Evolutionary conservation across 1,140 invertebrate species (phyloP), one percentile per base, ranked within the genome.

Genomic region (Drosophila albomicans): DNA sequence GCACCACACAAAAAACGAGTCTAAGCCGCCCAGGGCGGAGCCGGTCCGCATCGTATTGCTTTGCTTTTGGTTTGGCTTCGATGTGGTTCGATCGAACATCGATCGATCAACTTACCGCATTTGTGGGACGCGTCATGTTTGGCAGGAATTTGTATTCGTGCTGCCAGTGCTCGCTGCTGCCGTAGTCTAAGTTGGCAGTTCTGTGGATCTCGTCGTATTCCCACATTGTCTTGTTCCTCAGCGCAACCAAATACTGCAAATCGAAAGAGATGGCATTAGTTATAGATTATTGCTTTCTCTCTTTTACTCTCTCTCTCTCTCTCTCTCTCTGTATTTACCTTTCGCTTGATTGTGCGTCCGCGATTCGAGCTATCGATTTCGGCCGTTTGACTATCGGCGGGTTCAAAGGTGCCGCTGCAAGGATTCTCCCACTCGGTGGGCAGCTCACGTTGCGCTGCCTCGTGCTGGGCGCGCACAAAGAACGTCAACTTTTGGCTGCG

Each of bases 101-200:
- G 43, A 63, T 46, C 56, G 48, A 28, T 62, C 15, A 38, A 87
- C 84, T 89, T 81, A 88, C 84, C 85, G 64, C 59, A 41, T 48
- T 52, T 46, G 80, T 81, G 70, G 73, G 74, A 38, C 58, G 76
- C 75, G 84, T 91, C 72, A 91, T 79, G 72, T 90, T 90, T 15
- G 90, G 86, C 76, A 91, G 78, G 75, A 91, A 91, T 57, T 78
- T 85, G 78, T 91, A 91, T 54, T 87, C 79, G 49, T 69, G 70
- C 54, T 70, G 63, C 78, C 82, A 91, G 38, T 75, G 62, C 30
- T 74, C 57, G 20, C 69, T 68, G 46, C 71, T 61, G 65, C 69
- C 66, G 38, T 87, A 87, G 43, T 86, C 78, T 58, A 87, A 73
- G 5, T 66, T 70, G 54, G 72, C 75, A 32, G 66, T 65, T 3